These are phyloP conservation scores for Drosophila atroscutellata DNA, from an alignment of 2,888 invertebrate species.

Conservation along the genomic window DNA sequence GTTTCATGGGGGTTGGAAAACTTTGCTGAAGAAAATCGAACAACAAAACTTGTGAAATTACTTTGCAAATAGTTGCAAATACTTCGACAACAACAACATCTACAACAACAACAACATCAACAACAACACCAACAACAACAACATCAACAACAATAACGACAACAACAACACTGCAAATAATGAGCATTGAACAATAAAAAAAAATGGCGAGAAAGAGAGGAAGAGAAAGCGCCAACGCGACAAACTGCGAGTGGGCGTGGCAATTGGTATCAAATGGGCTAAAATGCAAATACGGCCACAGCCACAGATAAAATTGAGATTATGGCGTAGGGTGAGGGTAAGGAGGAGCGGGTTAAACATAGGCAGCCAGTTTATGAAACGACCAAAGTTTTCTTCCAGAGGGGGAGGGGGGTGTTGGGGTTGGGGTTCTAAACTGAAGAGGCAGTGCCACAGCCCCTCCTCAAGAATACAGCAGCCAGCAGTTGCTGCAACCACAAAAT, in stretches of 20 bases:
- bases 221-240: slow-evolving; percentile 13
- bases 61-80: slow-evolving; percentile 70
- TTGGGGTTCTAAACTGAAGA: slow-evolving; percentile 16
- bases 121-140: not conserved
- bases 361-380: slow-evolving; percentile 36
- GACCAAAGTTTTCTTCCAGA: slow-evolving; percentile 20
- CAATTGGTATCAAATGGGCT: slow-evolving; percentile 13
- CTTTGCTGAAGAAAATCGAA: slow-evolving; percentile 55
- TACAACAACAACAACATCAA: too few relatives aligned
- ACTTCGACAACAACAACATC: slow-evolving; percentile 21
- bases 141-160: not conserved
- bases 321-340: not conserved
- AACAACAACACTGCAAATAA: slow-evolving; percentile 51
- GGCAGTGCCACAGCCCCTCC: not conserved
- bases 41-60: slow-evolving; percentile 71
- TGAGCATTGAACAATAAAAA: slow-evolving; percentile 70
- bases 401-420: too few relatives aligned
- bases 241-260: slow-evolving; percentile 41
- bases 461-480: slow-evolving; percentile 7
- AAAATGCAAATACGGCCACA: slow-evolving; percentile 44
- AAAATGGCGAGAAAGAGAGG: slow-evolving; percentile 2
- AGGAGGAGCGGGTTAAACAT: slow-evolving; percentile 17
- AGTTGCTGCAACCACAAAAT: slow-evolving; percentile 44
- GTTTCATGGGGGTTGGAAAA: slow-evolving; percentile 31
- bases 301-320: slow-evolving; percentile 38